phyloP scores from a whole-genome alignment of 2,888 invertebrate genomes.

The Ganaspis brasiliensis region DNA sequence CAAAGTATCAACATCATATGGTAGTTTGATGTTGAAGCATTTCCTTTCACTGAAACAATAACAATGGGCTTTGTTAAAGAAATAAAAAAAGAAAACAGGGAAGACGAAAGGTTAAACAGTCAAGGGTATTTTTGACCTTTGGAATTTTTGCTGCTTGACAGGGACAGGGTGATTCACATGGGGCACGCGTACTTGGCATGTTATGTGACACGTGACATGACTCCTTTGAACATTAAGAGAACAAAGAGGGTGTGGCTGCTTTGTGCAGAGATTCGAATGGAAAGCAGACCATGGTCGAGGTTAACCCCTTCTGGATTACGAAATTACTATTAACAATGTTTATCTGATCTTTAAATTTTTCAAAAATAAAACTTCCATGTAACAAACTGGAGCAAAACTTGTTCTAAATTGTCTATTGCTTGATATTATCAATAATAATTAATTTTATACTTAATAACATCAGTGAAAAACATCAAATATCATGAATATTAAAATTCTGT shows the following conservation, averaged over 20 bases:
- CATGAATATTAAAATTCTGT: too few relatives aligned
- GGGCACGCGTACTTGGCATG: slow-evolving; percentile 62
- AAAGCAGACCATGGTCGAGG: slow-evolving; percentile 28
- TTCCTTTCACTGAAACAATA: neutral
- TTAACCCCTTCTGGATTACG: slow-evolving; percentile 4
- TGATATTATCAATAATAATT: too few relatives aligned
- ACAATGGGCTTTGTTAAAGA: neutral
- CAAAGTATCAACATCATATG: neutral
- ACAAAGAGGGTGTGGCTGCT: slow-evolving; percentile 47
- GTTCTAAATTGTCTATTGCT: too few relatives aligned
- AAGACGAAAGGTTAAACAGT: slow-evolving; percentile 8
- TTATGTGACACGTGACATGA: slow-evolving; percentile 70
- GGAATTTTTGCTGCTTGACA: slow-evolving; percentile 36
- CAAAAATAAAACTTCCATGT: neutral
- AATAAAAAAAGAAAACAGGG: neutral
- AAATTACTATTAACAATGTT: slow-evolving; percentile 11
- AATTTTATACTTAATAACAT: too few relatives aligned
- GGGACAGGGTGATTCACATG: slow-evolving; percentile 56
- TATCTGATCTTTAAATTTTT: neutral
- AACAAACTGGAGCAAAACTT: too few relatives aligned
- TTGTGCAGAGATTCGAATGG: slow-evolving; percentile 36
- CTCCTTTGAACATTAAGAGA: slow-evolving; percentile 51
- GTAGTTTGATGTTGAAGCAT: neutral
- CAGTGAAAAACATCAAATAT: too few relatives aligned
- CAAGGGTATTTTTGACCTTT: slow-evolving; percentile 46